phyloP scores from a whole-genome alignment of 2,888 invertebrate genomes.

The Salpingus planirostris region DNA sequence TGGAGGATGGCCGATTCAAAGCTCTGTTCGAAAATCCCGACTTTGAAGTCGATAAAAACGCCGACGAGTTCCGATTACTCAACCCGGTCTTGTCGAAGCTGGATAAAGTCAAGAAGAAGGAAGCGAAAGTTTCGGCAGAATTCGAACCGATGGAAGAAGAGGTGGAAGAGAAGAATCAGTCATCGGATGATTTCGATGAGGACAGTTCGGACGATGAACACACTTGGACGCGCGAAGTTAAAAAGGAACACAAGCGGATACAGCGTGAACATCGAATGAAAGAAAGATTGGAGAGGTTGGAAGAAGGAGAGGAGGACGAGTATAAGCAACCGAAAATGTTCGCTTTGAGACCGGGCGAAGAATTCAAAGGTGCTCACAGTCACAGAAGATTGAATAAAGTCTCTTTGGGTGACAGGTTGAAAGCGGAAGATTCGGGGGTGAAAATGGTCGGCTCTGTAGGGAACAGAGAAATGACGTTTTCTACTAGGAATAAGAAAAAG shows the following conservation, averaged over 20 bases:
- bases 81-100: constrained; percentile 78
- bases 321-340: constrained; percentile 49
- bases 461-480: constrained; percentile 74
- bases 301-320: constrained; percentile 32
- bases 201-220: constrained; percentile 37
- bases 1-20: constrained; percentile 85
- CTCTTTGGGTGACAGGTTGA: constrained; percentile 56
- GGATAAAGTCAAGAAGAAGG: constrained; percentile 48
- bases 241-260: constrained; percentile 64
- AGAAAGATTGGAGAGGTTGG: constrained; percentile 32
- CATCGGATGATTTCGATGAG: constrained; percentile 29
- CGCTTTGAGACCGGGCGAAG: constrained; percentile 52
- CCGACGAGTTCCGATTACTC: constrained; percentile 78
- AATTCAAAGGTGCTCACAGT: constrained; percentile 48
- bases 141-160: constrained; percentile 29
- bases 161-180: constrained; percentile 40
- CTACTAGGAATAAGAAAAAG: constrained; percentile 50
- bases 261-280: constrained; percentile 46
- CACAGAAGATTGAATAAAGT: constrained; percentile 44
- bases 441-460: constrained; percentile 54
- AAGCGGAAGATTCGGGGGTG: constrained; percentile 48
- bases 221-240: constrained; percentile 59
- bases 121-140: background rate
- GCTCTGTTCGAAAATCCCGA: constrained; percentile 86
- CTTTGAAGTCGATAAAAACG: constrained; percentile 80